Conservation (phyloP, 2,888 invertebrate genomes). For the Perizoma affinitatum region DNA sequence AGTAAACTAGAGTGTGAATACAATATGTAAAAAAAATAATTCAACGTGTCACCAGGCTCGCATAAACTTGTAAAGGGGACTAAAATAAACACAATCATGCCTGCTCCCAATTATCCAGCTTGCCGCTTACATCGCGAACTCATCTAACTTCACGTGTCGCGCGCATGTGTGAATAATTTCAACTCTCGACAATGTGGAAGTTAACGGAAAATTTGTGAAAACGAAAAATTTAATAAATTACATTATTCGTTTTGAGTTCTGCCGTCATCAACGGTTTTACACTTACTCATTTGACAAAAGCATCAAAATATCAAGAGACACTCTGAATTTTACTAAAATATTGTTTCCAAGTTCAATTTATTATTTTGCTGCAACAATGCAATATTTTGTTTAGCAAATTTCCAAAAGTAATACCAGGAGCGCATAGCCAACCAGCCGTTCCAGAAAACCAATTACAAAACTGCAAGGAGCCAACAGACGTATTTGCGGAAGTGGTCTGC, state of each 20-base stretch:
- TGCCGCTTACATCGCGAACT: slow-evolving; percentile 28
- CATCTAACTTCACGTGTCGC: slow-evolving; percentile 28
- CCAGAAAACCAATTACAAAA: slow-evolving; percentile 35
- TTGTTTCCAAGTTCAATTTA: neutral
- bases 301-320: too few relatives aligned
- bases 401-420: slow-evolving; percentile 17
- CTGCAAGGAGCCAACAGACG: slow-evolving; percentile 32
- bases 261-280: neutral
- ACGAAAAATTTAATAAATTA: slow-evolving; percentile 5
- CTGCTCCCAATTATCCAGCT: slow-evolving; percentile 60
- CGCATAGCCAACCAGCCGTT: slow-evolving; percentile 24
- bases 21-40: too few relatives aligned
- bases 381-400: slow-evolving; percentile 14
- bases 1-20: too few relatives aligned
- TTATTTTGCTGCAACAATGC: slow-evolving; percentile 3
- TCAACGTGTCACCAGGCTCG: slow-evolving; percentile 6
- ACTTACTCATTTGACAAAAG: too few relatives aligned
- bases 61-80: slow-evolving; percentile 20
- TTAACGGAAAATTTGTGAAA: slow-evolving; percentile 20
- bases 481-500: slow-evolving; percentile 31
- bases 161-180: slow-evolving; percentile 28
- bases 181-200: slow-evolving; percentile 20
- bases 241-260: slow-evolving; percentile 1
- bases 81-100: slow-evolving; percentile 42
- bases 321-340: too few relatives aligned